Evolutionary conservation across 35 echinoderm and acorn worm genomes (phyloP).

Genomic region (Patiria miniata): DNA sequence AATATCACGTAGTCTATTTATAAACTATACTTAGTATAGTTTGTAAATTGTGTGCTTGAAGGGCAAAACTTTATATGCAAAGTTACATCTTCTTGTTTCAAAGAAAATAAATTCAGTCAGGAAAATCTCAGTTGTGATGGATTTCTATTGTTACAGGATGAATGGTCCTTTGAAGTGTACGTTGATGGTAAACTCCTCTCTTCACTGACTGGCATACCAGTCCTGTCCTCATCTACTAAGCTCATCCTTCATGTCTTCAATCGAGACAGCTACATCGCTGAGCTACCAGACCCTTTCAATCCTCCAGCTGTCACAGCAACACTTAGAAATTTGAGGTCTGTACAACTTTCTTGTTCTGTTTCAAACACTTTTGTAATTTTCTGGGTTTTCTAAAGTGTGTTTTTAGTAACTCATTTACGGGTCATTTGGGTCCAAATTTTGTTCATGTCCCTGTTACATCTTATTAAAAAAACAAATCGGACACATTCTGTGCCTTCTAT

Average conservation of each 20-base stretch:
- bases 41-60: no score
- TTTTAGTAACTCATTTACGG: neutral
- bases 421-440: no score
- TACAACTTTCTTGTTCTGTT: neutral
- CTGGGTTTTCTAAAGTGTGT: neutral
- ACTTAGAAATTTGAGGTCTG: constrained; percentile 37
- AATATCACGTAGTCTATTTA: no score
- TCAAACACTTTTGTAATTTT: neutral
- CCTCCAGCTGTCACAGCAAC: constrained; percentile 22
- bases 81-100: no score
- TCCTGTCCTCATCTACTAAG: constrained; percentile 27
- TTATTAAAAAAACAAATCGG: no score
- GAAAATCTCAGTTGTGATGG: neutral
- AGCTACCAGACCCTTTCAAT: constrained; percentile 13
- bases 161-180: constrained; percentile 19
- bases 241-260: constrained; percentile 55
- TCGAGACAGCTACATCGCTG: constrained; percentile 15
- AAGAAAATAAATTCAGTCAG: no score
- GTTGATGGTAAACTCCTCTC: constrained; percentile 31
- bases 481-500: no score
- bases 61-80: no score
- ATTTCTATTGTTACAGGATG: neutral
- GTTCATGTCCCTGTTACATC: no score
- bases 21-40: no score
- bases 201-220: constrained; percentile 11